Base-by-base conservation (phyloP, 2,797 vertebrate species). In the Melanotaenia pygmaea region DNA sequence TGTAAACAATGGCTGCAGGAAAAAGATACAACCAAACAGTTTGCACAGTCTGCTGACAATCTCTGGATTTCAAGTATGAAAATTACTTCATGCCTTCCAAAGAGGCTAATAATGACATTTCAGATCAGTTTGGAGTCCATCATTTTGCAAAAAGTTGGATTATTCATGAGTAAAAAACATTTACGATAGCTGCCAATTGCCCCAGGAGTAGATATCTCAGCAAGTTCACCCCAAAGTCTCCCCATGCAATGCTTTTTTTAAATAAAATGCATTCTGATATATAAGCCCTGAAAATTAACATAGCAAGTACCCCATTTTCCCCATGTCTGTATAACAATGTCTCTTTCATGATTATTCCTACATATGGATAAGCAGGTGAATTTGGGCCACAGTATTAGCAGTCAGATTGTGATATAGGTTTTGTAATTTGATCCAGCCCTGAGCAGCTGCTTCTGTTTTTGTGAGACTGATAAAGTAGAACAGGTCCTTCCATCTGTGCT, bases 401-500 rank as follows among this genome's bases (percentile, higher is more conserved):
- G 54, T 35, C 77, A 82, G 60, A 77, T 47, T 74, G 54, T 45
- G 35, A 30, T 40, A n/a, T 57, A 16, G 5, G n/a, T 34, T 50
- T 59, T 64, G 22, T 65, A 30, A 71, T 76, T 11, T 68, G 66
- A 79, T 67, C 70, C 56, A 12, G 54, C 24, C 30, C 34, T 26
- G 20, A 70, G 67, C 77, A 88, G 82, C 81, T 90, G 85, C 74
- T 73, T 60, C 5, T 78, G 80, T 79, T 85, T 84, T 84, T 74
- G 75, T 63, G 58, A 64, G 79, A 61, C 32, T 28, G 74, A 70
- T 67, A 69, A 81, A 86, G 74, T 76, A n/a, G 77, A 86, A 64
- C 78, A 74, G 73, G 78, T 89, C 80, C 35, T 70, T 86, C 83
- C 89, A 91, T 89, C 85, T 90, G 88, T 80, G 82, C 56, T 34